Evolutionary conservation across 2,888 invertebrate genomes (phyloP).

Genomic region (Dynastes tityus): DNA sequence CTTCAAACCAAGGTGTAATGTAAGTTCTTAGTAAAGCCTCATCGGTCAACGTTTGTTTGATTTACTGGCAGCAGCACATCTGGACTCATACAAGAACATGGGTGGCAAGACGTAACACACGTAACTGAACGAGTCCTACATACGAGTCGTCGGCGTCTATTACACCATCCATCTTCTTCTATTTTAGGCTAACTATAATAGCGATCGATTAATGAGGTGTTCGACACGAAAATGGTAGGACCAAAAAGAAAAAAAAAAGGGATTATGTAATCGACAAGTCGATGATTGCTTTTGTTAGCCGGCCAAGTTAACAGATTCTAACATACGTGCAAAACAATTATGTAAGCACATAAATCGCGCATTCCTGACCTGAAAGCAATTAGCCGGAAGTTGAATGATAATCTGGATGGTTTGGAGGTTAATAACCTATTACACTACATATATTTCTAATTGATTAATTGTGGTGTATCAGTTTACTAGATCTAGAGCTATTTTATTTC

Average conservation of each 20-base stretch:
- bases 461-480: no score
- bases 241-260: neutral
- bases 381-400: neutral
- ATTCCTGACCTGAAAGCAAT: neutral
- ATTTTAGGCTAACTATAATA: conserved; percentile 27
- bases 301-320: neutral
- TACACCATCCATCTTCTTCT: conserved; percentile 13
- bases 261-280: neutral
- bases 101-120: conserved; percentile 16
- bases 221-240: conserved; percentile 12
- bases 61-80: conserved; percentile 13
- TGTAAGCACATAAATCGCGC: neutral
- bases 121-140: neutral
- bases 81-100: conserved; percentile 12
- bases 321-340: neutral
- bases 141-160: neutral
- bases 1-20: conserved; percentile 10
- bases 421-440: neutral
- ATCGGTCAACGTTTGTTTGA: conserved; percentile 21
- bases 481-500: no score
- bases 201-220: conserved; percentile 21
- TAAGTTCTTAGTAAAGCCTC: conserved; percentile 7
- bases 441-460: neutral
- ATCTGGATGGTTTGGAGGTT: neutral
- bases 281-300: neutral